Base-by-base conservation (phyloP, 2,113 vertebrate species). In the Suricata suricatta region DNA sequence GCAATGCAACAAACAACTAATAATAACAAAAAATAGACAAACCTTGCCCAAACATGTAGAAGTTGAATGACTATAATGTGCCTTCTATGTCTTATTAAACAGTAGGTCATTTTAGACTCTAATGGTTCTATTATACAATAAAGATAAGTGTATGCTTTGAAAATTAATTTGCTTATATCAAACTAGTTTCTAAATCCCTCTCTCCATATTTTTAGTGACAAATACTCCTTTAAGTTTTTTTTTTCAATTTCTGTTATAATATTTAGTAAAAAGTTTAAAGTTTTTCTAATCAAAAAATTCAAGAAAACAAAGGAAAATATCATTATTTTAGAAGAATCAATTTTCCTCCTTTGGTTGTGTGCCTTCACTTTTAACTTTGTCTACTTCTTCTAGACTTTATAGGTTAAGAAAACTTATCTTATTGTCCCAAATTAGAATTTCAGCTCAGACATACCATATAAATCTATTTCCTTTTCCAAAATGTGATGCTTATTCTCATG, bases 1-100 rank as follows among this genome's bases (percentile, higher is more conserved):
- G 38, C n/a, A 98, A 81, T 44, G 29, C 33, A 96, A 97, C 16
- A 96, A 94, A 72, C 64, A 96, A 94, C 86, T 25, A 97, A 88
- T n/a, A 81, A 74, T 15, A 71, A 50, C 84, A 71, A 66, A 72
- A 94, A 79, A 17, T 25, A 66, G 50, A 25, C 14, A 35, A 41
- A 31, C 4, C 16, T 94, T 84, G 16, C 14, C 52, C 52, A 90
- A 90, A 81, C 17, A 7, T 25, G 93, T 86, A 72, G 27, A 93
- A 27, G 12, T 35, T 29, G 4, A 72, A 77, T 38, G 27, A 1
- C 6, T 83, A 54, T 60, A 60, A 63, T 85, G 15, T 85, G 33
- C 15, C 17, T 82, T 97, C 41, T 83, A 21, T 50, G 33, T 93
- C 0, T 74, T 31, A 8, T 66, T 91, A 96, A 96, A 35, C 12